These are phyloP conservation scores for Siphamia tubifer DNA, from an alignment of 2,113 vertebrate species.

Conservation along the genomic window DNA sequence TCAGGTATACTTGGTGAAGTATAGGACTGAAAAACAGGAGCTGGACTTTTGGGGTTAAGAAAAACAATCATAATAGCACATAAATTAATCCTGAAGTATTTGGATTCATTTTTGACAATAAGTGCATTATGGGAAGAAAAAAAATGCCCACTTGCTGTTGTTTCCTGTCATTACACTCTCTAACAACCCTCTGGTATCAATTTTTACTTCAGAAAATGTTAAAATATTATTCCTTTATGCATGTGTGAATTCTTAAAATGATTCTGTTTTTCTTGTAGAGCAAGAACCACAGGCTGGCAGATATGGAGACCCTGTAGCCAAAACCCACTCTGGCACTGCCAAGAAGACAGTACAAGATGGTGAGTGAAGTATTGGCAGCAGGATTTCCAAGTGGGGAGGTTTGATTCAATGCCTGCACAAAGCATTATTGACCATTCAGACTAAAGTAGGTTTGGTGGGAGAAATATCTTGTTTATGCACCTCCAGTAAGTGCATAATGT, in stretches of 20 bases:
- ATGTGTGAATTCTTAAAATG: not conserved
- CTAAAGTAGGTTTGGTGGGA: no score
- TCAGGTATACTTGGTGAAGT: no score
- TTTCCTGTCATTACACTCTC: no score
- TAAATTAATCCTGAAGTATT: no score
- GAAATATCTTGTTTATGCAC: not conserved
- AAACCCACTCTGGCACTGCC: constrained; percentile 34
- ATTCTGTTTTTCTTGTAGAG: constrained; percentile 22
- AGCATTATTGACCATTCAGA: not conserved
- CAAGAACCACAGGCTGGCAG: constrained; percentile 36
- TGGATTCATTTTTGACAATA: no score
- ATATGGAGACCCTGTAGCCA: constrained; percentile 31
- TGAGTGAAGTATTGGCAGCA: constrained; percentile 35
- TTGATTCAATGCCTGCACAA: not conserved
- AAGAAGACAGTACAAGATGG: constrained; percentile 54
- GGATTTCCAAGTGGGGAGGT: not conserved
- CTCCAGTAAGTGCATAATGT: not conserved
- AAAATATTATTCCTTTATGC: not conserved
- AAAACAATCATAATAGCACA: no score
- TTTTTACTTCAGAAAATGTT: no score
- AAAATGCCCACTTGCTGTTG: no score
- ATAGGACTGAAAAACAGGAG: not conserved
- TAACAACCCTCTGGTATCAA: no score
- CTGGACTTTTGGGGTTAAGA: no score
- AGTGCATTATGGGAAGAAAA: no score